phyloP scores from a whole-genome alignment of 2,888 invertebrate species.

The Helicoverpa assulta region DNA sequence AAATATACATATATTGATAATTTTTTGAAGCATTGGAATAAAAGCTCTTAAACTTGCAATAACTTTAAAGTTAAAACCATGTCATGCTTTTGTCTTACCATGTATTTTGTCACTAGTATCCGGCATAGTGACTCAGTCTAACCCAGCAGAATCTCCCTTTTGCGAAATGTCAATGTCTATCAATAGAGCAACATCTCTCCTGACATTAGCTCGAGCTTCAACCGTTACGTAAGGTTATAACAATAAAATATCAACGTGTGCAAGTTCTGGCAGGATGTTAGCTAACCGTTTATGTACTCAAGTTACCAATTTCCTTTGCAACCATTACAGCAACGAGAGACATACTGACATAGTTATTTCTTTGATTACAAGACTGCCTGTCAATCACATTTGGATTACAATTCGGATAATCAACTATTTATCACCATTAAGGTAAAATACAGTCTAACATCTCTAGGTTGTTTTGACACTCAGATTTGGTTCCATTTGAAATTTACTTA shows the following conservation, averaged over 20 bases:
- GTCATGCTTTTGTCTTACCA: not conserved
- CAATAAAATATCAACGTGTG: slow-evolving; percentile 49
- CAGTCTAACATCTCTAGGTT: too few relatives aligned
- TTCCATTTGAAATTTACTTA: not conserved
- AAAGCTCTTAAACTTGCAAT: not conserved
- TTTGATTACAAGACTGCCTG: slow-evolving; percentile 17
- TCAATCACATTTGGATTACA: slow-evolving; percentile 15
- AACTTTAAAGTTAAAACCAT: not conserved
- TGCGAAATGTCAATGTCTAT: slow-evolving; percentile 43
- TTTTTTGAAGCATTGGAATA: not conserved
- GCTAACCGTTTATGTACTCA: slow-evolving; percentile 34
- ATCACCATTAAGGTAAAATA: not conserved
- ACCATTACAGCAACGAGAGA: slow-evolving; percentile 27
- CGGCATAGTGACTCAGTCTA: slow-evolving; percentile 16
- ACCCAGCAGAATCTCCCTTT: slow-evolving; percentile 38
- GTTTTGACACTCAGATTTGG: not conserved
- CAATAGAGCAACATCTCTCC: slow-evolving; percentile 33
- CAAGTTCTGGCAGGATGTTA: slow-evolving; percentile 47
- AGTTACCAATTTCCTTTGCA: slow-evolving; percentile 53
- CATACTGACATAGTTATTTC: slow-evolving; percentile 39
- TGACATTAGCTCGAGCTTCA: slow-evolving; percentile 40
- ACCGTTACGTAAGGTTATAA: slow-evolving; percentile 37
- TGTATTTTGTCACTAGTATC: slow-evolving; percentile 1
- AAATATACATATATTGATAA: not conserved
- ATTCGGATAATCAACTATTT: slow-evolving; percentile 20